phyloP scores from a whole-genome alignment of 2,113 vertebrate species.

The Triplophysa rosa region DNA sequence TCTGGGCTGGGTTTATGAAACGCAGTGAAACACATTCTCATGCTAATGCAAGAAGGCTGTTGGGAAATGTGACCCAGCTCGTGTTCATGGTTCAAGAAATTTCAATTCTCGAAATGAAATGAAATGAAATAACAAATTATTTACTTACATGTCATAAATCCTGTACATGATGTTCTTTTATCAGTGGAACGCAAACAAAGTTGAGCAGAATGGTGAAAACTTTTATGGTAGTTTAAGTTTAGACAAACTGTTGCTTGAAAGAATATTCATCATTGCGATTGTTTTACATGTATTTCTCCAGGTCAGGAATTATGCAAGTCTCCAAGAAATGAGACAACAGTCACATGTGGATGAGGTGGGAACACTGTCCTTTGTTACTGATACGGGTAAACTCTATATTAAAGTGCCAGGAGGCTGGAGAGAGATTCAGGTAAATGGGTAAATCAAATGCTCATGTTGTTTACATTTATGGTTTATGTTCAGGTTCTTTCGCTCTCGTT shows the following conservation, averaged over 20 bases:
- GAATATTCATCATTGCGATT: background rate
- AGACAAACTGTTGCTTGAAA: no score
- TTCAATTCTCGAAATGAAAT: background rate
- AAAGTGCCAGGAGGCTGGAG: constrained; percentile 91
- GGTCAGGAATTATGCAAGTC: constrained; percentile 76
- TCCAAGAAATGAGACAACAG: constrained; percentile 81
- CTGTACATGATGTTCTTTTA: no score
- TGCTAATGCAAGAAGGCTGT: background rate
- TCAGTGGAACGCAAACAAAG: no score
- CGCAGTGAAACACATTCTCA: background rate
- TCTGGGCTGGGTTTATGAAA: background rate
- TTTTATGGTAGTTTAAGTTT: no score
- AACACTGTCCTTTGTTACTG: constrained; percentile 78
- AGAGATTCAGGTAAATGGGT: constrained; percentile 82
- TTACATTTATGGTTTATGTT: background rate
- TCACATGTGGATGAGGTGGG: constrained; percentile 81
- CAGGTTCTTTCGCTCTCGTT: background rate
- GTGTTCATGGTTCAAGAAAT: background rate
- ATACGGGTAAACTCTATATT: constrained; percentile 83
- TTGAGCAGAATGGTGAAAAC: no score
- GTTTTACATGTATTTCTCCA: constrained; percentile 50
- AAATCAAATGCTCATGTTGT: background rate
- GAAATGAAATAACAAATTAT: no score
- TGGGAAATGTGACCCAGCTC: background rate
- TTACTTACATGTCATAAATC: no score